Evolutionary conservation across 2,113 vertebrate genomes (phyloP).

Genomic region (Thunnus maccoyii): DNA sequence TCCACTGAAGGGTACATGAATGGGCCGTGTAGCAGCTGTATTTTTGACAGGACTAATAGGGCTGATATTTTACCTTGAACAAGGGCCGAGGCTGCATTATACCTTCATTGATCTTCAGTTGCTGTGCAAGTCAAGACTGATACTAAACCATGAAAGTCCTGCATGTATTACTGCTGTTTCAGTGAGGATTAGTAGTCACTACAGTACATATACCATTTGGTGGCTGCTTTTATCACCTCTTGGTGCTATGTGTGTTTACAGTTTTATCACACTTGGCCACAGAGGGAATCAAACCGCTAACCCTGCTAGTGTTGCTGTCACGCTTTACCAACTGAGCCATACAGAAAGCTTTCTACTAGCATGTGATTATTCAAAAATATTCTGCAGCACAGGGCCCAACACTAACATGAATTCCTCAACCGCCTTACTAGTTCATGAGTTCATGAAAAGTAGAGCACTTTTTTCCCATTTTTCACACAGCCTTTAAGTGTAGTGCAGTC

Average conservation of each 20-base stretch:
- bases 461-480: constrained; percentile 41
- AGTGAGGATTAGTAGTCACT: constrained; percentile 40
- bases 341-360: constrained; percentile 42
- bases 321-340: constrained; percentile 46
- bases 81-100: constrained; percentile 25
- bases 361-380: constrained; percentile 73
- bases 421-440: constrained; percentile 37
- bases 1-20: constrained; percentile 42
- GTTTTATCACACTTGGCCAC: constrained; percentile 53
- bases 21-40: constrained; percentile 30
- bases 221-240: constrained; percentile 47
- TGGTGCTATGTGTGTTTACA: constrained; percentile 3
- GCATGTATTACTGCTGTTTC: constrained; percentile 29
- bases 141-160: constrained; percentile 36
- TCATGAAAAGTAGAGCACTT: constrained; percentile 59
- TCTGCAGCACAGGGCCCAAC: constrained; percentile 40
- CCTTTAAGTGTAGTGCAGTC: constrained; percentile 34
- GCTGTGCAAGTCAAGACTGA: constrained; percentile 41
- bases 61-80: constrained; percentile 63
- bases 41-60: constrained; percentile 58
- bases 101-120: constrained; percentile 39
- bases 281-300: constrained; percentile 67
- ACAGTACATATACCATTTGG: constrained; percentile 18
- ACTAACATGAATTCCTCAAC: constrained; percentile 54
- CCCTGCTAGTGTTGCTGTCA: constrained; percentile 61